phyloP scores from a whole-genome alignment of 2,797 vertebrate genomes.

The Tapera naevia region DNA sequence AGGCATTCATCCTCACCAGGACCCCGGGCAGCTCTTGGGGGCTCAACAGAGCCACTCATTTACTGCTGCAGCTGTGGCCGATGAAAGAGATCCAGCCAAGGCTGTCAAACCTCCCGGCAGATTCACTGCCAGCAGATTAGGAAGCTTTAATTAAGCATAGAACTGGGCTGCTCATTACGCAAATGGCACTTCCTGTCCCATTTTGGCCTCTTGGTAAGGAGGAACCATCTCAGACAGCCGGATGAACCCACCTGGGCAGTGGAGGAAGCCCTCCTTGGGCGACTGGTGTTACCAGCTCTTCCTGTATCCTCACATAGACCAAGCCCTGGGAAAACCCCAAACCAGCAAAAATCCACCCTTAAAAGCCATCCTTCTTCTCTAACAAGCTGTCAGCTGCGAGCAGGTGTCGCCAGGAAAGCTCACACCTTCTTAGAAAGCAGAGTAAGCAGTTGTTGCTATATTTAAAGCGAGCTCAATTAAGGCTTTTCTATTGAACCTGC shows the following conservation, averaged over 20 bases:
- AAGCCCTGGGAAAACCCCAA: background rate
- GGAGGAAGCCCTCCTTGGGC: background rate
- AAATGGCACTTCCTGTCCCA: conserved; percentile 19
- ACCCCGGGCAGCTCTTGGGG: conserved; percentile 7
- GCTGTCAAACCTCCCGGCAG: conserved; percentile 44
- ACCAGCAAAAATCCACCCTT: conserved; percentile 19
- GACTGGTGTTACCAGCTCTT: background rate
- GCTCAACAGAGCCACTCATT: conserved; percentile 46
- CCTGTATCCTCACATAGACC: background rate
- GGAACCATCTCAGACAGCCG: background rate
- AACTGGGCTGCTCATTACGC: background rate
- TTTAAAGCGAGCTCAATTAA: conserved; percentile 63
- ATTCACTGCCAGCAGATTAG: conserved; percentile 40
- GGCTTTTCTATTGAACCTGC: conserved; percentile 65
- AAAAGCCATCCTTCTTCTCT: background rate
- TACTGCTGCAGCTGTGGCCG: conserved; percentile 65
- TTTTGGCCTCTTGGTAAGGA: background rate
- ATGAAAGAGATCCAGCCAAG: conserved; percentile 57
- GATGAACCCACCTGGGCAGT: background rate
- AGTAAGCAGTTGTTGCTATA: conserved; percentile 64
- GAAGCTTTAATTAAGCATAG: conserved; percentile 56
- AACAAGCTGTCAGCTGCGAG: conserved; percentile 57
- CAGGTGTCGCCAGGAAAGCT: conserved; percentile 25
- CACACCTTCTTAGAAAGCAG: conserved; percentile 59
- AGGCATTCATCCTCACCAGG: conserved; percentile 21